Conservation (phyloP, 2,888 invertebrate species). For the Caprella mutica region DNA sequence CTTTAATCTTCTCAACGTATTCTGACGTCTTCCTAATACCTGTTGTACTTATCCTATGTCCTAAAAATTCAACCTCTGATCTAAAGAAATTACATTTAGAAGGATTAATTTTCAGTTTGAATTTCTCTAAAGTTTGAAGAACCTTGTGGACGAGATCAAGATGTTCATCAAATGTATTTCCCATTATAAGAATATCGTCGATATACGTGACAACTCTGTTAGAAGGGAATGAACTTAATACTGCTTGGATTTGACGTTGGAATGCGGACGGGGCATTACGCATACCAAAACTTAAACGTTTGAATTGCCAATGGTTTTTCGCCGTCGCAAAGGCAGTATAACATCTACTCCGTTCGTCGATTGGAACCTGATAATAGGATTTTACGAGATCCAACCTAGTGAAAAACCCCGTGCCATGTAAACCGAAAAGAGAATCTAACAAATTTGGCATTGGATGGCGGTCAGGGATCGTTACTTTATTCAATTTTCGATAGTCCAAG, state of each 20-base stretch:
- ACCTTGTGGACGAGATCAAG: not conserved
- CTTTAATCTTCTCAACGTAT: not conserved
- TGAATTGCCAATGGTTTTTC: not conserved
- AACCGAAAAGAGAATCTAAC: conserved; percentile 3
- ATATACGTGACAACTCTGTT: not conserved
- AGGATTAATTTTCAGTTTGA: not conserved
- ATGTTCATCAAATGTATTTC: not conserved
- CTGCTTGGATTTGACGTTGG: not conserved
- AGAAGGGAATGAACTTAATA: not conserved
- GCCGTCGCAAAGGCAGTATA: not conserved
- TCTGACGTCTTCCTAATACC: not conserved
- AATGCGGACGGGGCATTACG: not conserved
- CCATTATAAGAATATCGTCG: conserved; percentile 1
- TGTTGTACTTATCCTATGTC: not conserved
- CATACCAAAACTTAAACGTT: not conserved
- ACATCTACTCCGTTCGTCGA: not conserved
- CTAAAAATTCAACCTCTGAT: not conserved
- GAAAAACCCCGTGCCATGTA: not conserved
- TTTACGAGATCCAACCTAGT: conserved; percentile 1
- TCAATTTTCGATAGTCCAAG: not conserved
- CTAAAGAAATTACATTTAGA: not conserved
- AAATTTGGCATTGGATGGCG: not conserved
- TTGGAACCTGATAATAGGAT: not conserved
- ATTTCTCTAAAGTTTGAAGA: not conserved
- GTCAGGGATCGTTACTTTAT: not conserved